Base-by-base conservation (phyloP, 2,888 invertebrate species). In the Teleiodes luculella region DNA sequence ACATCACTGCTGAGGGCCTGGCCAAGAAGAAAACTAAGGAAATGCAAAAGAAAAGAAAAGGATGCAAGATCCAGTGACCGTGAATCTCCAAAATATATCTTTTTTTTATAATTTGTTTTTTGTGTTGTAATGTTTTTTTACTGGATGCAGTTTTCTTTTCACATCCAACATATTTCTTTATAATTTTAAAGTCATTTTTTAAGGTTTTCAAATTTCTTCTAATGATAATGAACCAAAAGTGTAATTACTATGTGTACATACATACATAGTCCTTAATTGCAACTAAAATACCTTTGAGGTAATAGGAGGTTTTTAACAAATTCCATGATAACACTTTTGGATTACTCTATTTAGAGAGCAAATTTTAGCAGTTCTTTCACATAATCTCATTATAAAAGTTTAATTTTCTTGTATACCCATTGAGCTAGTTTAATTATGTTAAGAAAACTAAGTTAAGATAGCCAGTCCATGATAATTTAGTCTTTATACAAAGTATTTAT, bases 1-100 rank as follows among this genome's bases (percentile, higher is more conserved):
- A 89, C 56, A 88, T 88, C 49, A 88, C 87, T 16, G 81, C 85
- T 18, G 89, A 89, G 61, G 85, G 81, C 7, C 64, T 87, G 3
- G 84, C 81, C 13, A 89, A 87, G 64, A 88, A 85, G 58, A 86
- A 86, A 59, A 83, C 63, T 49, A 88, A 87, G 64, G 82, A 86
- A 66, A 80, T 82, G 64, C 78, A 79, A 35, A 87, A 88, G 64
- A 89, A 89, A 63, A 72, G 82, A 60, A 84, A 79, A 59, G 89
- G 89, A 53, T 89, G 89, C 64, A 87, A 86, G 58, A 89, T 89
- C 67, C 89, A 89, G 62, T 89, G 74, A 76, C 2, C 31, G 8
- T 36, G 24, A 24, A 36, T 36, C 20, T 36, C 20, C 8, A 8
- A 41, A 20, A 3, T 37, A 10, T 18, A n/a, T 33, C 20, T 41